Base-by-base conservation (phyloP, 92 coral and sea anemone genomes). In the Chrysogorgia sp. region DNA sequence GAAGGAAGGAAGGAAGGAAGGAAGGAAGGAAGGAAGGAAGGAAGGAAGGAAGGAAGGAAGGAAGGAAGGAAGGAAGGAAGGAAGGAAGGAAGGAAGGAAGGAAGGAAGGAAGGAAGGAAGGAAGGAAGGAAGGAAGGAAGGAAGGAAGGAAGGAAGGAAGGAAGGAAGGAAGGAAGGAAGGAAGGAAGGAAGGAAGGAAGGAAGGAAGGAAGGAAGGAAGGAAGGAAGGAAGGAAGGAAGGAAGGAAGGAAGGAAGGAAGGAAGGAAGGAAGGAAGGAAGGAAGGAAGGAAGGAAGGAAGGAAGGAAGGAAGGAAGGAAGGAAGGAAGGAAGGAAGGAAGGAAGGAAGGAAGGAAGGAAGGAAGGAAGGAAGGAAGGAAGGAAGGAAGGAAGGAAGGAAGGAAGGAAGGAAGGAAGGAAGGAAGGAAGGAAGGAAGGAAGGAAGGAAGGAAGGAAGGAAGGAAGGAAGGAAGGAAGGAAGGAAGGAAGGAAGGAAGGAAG, bases 21-120 rank as follows among this genome's bases (percentile, higher is more conserved):
- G 32, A 57, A 57, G 63, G 31, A 23, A 57, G 63, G 63, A 57
- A 57, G 32, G 31, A 57, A 57, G 63, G 63, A 57, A 57, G 63
- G 12, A 57, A 57, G 63, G 32, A 57, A 57, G 32, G 31, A 57
- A 57, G 31, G 32, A 57, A 14, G 63, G 31, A 23, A 13, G 13
- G 63, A 57, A 57, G 63, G 3, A 13, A 57, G 63, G 32, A 57
- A 57, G 63, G 10, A 57, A 57, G 63, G 32, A 57, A 57, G 31
- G 12, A 57, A 31, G 63, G 31, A 57, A 14, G 63, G 12, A 23
- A 13, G 9, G 4, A 57, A 13, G 32, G 53, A 47, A 47, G 2
- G 53, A 47, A 47, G 10, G 53, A 47, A 47, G 53, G n/a, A 6
- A 47, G 14, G 53, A 47, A 47, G 53, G n/a, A 47, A 7, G 53